Base-by-base conservation (phyloP, 1,140 invertebrate species). In the Idris sp. region DNA sequence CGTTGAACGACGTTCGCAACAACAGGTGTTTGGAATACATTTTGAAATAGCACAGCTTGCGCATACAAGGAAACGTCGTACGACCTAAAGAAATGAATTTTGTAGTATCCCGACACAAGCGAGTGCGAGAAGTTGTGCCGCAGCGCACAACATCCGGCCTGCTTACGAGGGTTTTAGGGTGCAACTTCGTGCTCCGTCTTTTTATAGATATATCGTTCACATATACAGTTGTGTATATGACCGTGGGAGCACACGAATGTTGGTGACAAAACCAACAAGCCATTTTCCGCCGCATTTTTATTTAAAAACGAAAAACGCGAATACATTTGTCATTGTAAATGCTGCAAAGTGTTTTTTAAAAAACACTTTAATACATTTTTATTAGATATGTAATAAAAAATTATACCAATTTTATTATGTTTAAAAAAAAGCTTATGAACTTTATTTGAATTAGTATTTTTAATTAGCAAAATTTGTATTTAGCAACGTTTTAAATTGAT, bases 151-250 rank as follows among this genome's bases (percentile, higher is more conserved):
- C 73, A 69, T 71, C 73, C 73, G 73, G 73, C 36, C 43, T 36
- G 65, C 59, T 65, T 64, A 71, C 56, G 73, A 75, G 73, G 56
- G 58, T 44, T 69, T 71, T 62, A 54, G 73, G 73, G 73, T 75
- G 73, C 73, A 64, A 75, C 69, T 75, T 75, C 56, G 73, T 75
- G 53, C 65, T 67, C 51, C 35, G 65, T 58, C 65, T 75, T 75
- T 75, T 76, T 71, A 71, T 71, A 67, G 67, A 72, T 61, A 61
- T 56, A 48, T 58, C 56, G 46, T 56, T 16, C 51, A 56, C 49
- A 56, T 43, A 13, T 48, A 22, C 53, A 43, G 35, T 59, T 30
- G n/a, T 59, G 46, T 65, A 59, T 59, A 65, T 64, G 49, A 69
- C 46, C 73, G 58, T 71, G 65, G 48, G 65, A 71, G 44, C 26